Evolutionary conservation across 2,888 invertebrate genomes (phyloP), one percentile per base, ranked within the genome.

Genomic region (Itoplectis maculator): DNA sequence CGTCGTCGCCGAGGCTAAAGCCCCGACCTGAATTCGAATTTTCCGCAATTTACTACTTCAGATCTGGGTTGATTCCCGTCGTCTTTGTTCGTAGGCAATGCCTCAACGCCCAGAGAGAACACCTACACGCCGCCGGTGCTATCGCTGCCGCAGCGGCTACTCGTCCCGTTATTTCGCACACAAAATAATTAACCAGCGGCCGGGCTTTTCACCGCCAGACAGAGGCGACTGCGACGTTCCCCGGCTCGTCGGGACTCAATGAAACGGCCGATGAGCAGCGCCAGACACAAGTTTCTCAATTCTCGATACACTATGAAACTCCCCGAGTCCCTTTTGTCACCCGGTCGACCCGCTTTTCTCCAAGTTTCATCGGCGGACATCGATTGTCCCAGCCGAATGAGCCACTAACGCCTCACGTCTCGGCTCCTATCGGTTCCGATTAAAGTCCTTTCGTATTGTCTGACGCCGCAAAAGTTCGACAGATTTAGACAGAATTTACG

Each of bases 1-100:
- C 54, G 76, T 51, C 54, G 47, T 72, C 40, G 40, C 73, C 78
- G 72, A 79, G 81, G 81, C 82, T 80, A 75, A 81, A 83, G 80
- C 83, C 81, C 77, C 83, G 85, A 86, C 85, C 85, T 86, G 86
- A 88, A 89, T 89, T 88, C 82, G 84, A 83, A 88, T 89, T 90
- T 89, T 87, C 86, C 86, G 86, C 84, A 89, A 90, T 90, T 88
- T 89, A 88, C 86, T 88, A 88, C 85, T 89, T 86, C 86, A 87
- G 82, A 90, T 90, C 89, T 89, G 86, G 88, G 89, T 89, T 89
- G 88, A 89, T 86, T 85, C 29, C 29, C 87, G 86, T 89, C 83
- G 85, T 83, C 74, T 73, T 68, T 78, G 73, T 77, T 79, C 73
- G 40, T 68, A 29, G 29, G 29, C 29, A 29, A 29, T 29, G 29